Percentiles rank a stretch among this genome's conserved stretches.
Evolutionary conservation across 2,888 invertebrate genomes (phyloP).

Genomic region (Antitype chi): DNA sequence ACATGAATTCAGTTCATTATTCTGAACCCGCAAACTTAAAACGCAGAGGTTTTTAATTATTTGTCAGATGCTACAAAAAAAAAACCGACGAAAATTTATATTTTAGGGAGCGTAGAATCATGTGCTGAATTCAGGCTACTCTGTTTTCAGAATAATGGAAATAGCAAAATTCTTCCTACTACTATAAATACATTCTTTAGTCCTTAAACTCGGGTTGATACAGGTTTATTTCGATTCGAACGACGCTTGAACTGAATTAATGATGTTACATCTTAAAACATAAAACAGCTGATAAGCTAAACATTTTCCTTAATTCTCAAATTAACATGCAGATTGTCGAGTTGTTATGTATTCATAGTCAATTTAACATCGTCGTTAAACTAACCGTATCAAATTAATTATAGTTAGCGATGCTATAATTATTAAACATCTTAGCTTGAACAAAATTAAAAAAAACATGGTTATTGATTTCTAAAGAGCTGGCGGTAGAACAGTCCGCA

Average conservation of each 20-base stretch:
- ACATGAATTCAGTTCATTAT: no score
- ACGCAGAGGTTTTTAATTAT: no score
- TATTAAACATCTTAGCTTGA: background rate
- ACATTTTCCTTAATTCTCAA: background rate
- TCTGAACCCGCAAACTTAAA: no score
- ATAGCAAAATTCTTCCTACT: background rate
- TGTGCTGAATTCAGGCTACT: no score
- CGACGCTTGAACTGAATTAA: background rate
- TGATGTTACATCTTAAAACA: background rate
- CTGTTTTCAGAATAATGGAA: background rate
- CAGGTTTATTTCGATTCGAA: no score
- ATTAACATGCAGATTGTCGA: slow-evolving; percentile 27
- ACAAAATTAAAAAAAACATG: no score
- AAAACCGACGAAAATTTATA: no score
- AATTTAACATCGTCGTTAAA: slow-evolving; percentile 26
- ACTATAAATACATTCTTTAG: no score
- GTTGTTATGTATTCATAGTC: slow-evolving; percentile 19
- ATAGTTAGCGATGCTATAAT: background rate
- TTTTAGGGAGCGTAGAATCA: no score
- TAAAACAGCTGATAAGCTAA: background rate
- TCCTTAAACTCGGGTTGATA: background rate
- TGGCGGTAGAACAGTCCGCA: no score
- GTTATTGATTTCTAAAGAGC: background rate
- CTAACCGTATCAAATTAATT: slow-evolving; percentile 27
- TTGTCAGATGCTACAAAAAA: no score